These are phyloP conservation scores for Ceratotherium simum DNA, from an alignment of 2,113 vertebrate species.

Conservation along the genomic window DNA sequence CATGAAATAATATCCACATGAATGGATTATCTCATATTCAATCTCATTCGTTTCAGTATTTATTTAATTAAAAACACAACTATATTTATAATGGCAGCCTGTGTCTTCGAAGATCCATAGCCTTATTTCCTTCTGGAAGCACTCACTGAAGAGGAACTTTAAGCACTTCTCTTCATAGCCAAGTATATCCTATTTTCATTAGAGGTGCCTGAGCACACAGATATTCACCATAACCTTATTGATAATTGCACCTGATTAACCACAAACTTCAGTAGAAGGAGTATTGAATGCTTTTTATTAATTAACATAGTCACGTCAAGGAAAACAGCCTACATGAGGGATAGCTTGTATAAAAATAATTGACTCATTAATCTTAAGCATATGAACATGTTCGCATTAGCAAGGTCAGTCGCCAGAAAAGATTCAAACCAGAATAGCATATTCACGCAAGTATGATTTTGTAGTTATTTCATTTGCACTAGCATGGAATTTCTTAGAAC, in stretches of 20 bases:
- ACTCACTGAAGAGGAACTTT: conserved; percentile 70
- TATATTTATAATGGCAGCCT: conserved; percentile 69
- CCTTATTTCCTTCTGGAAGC: conserved; percentile 67
- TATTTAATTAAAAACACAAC: conserved; percentile 73
- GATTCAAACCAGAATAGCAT: conserved; percentile 57
- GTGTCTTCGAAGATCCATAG: conserved; percentile 65
- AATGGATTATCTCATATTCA: conserved; percentile 74
- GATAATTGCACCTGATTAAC: conserved; percentile 86
- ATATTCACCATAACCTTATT: conserved; percentile 77
- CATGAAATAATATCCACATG: conserved; percentile 75
- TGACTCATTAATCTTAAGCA: conserved; percentile 89
- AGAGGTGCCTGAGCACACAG: conserved; percentile 72
- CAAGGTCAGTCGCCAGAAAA: conserved; percentile 84
- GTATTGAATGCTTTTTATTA: conserved; percentile 84
- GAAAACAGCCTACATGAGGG: conserved; percentile 85
- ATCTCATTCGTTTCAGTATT: conserved; percentile 75
- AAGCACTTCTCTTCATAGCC: conserved; percentile 66
- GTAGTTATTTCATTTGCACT: conserved; percentile 72
- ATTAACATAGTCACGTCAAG: conserved; percentile 87
- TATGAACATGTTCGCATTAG: conserved; percentile 85
- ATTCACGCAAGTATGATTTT: conserved; percentile 77
- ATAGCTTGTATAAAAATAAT: conserved; percentile 88
- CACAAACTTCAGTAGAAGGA: conserved; percentile 83
- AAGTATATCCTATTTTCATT: conserved; percentile 82
- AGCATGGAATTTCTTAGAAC: conserved; percentile 53